Percentiles rank a stretch among this genome's conserved stretches.
Conservation (phyloP, 2,113 vertebrate genomes). For the Scopus umbretta region DNA sequence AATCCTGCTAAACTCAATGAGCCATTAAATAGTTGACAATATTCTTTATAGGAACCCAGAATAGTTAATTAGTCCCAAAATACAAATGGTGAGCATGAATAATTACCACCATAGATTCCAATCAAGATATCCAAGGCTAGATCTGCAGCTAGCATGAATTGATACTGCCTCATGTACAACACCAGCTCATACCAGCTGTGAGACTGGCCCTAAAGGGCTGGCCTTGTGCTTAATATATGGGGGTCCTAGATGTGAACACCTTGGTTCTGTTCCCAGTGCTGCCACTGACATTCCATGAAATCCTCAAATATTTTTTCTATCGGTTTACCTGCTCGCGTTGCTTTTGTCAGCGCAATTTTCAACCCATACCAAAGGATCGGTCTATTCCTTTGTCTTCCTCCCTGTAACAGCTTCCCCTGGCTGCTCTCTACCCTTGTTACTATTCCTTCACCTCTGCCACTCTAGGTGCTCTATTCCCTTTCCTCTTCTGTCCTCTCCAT, state of each 20-base stretch:
- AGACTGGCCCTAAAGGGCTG: background rate
- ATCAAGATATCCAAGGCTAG: background rate
- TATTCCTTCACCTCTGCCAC: background rate
- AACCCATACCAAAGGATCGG: background rate
- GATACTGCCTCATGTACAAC: background rate
- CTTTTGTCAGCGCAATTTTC: background rate
- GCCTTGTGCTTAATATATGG: background rate
- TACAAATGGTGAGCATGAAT: constrained; percentile 19
- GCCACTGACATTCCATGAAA: background rate
- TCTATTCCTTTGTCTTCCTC: background rate
- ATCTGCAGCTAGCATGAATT: background rate
- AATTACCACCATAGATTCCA: background rate
- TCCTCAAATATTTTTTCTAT: background rate
- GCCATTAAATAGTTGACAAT: constrained; percentile 64
- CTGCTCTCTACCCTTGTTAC: background rate
- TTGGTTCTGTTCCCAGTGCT: background rate
- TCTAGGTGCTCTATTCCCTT: background rate
- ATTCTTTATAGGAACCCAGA: constrained; percentile 58
- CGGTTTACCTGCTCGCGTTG: background rate
- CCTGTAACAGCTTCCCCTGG: fast-evolving
- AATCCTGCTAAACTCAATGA: constrained; percentile 59
- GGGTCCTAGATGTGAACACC: background rate
- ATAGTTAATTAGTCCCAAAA: constrained; percentile 63
- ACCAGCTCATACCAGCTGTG: background rate
- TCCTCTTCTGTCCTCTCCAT: background rate